Base-by-base conservation (phyloP, 2,888 invertebrate genomes). In the Sphaeridia pumilis region DNA sequence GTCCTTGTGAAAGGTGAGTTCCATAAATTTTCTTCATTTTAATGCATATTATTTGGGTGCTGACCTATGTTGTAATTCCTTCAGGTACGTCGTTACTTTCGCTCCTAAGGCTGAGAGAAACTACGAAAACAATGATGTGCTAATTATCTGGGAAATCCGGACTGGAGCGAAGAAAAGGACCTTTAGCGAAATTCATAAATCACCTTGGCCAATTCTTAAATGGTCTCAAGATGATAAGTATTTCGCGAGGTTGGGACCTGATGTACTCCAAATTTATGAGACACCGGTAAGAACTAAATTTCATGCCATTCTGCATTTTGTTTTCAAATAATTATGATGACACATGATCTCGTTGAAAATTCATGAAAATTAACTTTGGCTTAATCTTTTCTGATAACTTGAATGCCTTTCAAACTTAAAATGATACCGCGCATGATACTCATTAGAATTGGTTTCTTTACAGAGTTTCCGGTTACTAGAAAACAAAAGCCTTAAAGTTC, bases 201-300 rank as follows among this genome's bases (percentile, higher is more conserved):
- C 63, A 14, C 69, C 73, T 44, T 88, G 94, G 85, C 94, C 94
- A 0, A 87, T 93, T 61, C 90, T 95, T 77, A 87, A 93, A 66
- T 97, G 97, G 95, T 93, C 90, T 51, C 84, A 85, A 68, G 93
- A 95, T 70, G 95, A 95, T 69, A 84, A 84, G 69, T 97, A 84
- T 73, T 92, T 97, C 67, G 95, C 94, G 0, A 78, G 88, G 55
- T 81, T 94, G 69, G 83, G 84, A 1, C 78, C 80, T 49, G 88
- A 88, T 67, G 72, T 84, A 27, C 79, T 98, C 28, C 89, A 89
- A 61, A 85, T 99, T 14, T 97, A 94, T 69, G 94, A 95, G 73
- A 94, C 97, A 1, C 93, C 93, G 1, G 79, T 79, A 68, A 71
- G 74, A 70, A 47, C 20, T 3, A 46, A 48, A 21, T 49, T 31